Percentiles rank a stretch among this genome's conserved stretches.
Conservation (phyloP, 2,888 invertebrate species). For the Leptinotarsa rubiginosa region DNA sequence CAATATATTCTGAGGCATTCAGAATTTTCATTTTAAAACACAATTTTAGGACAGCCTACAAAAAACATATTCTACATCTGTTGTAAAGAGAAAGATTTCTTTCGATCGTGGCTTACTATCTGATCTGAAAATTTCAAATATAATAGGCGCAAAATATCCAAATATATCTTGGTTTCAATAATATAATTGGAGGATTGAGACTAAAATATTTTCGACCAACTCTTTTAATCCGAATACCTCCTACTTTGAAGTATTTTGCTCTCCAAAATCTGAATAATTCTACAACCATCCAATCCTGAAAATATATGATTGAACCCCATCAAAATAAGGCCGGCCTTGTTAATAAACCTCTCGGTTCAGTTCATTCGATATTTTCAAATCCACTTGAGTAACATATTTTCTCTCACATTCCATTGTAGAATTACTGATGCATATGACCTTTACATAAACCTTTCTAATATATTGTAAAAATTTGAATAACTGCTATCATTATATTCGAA, state of each 20-base stretch:
- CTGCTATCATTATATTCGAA: slow-evolving; percentile 20
- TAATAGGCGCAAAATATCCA: too few relatives aligned
- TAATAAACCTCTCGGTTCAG: slow-evolving; percentile 4
- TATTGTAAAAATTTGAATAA: slow-evolving; percentile 21
- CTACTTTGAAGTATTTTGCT: neutral
- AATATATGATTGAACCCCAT: neutral
- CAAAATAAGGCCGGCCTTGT: neutral
- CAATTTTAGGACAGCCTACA: too few relatives aligned
- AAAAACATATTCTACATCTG: too few relatives aligned
- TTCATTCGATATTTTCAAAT: slow-evolving; percentile 8
- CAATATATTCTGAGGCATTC: too few relatives aligned
- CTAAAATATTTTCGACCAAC: too few relatives aligned
- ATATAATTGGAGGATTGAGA: too few relatives aligned
- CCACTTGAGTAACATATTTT: slow-evolving; percentile 10
- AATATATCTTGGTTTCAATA: too few relatives aligned
- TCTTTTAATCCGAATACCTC: too few relatives aligned
- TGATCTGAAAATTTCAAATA: too few relatives aligned
- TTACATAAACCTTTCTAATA: slow-evolving; percentile 26
- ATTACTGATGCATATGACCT: slow-evolving; percentile 26
- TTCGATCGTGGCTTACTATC: too few relatives aligned
- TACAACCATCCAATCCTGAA: neutral
- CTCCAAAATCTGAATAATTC: neutral
- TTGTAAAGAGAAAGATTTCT: too few relatives aligned
- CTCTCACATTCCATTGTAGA: slow-evolving; percentile 21
- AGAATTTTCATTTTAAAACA: too few relatives aligned